Percentiles rank a stretch among this genome's conserved stretches.
Evolutionary conservation across 2,113 vertebrate genomes (phyloP).

Genomic region (Dipodomys merriami): DNA sequence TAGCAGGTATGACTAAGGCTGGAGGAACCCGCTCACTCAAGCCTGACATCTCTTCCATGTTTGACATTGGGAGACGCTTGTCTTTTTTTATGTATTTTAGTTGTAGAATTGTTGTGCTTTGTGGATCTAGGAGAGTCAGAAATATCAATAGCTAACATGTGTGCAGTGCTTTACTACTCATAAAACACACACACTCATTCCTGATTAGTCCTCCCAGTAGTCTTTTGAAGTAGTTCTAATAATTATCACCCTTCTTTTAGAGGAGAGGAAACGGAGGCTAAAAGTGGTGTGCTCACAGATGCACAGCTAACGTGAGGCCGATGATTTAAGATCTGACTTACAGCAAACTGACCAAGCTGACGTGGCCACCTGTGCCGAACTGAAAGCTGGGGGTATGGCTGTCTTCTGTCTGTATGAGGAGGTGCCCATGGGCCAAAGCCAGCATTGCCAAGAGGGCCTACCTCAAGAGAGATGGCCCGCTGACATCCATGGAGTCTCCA

Average conservation of each 20-base stretch:
- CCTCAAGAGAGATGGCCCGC: background rate
- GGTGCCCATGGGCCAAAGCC: background rate
- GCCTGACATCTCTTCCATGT: slow-evolving; percentile 27
- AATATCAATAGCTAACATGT: slow-evolving; percentile 68
- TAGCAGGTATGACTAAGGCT: slow-evolving; percentile 37
- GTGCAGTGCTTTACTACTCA: slow-evolving; percentile 55
- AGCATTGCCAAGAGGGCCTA: background rate
- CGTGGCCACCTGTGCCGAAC: background rate
- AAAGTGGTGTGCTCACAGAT: background rate
- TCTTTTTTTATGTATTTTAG: slow-evolving; percentile 36
- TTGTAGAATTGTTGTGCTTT: slow-evolving; percentile 33
- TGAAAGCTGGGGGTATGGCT: background rate
- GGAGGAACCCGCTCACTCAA: background rate
- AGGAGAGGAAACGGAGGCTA: slow-evolving; percentile 46
- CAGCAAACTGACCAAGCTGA: background rate
- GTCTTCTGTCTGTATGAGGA: background rate
- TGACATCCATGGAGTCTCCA: background rate
- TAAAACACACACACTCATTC: slow-evolving; percentile 33
- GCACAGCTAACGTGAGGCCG: background rate
- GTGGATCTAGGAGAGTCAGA: slow-evolving; percentile 18
- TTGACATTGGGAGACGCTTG: background rate
- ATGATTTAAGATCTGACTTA: background rate
- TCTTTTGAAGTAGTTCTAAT: slow-evolving; percentile 30
- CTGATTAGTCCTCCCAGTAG: slow-evolving; percentile 9
- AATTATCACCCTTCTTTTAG: slow-evolving; percentile 28